Evolutionary conservation across 2,888 invertebrate species (phyloP).

Genomic region (Perizoma flavofasciatum): DNA sequence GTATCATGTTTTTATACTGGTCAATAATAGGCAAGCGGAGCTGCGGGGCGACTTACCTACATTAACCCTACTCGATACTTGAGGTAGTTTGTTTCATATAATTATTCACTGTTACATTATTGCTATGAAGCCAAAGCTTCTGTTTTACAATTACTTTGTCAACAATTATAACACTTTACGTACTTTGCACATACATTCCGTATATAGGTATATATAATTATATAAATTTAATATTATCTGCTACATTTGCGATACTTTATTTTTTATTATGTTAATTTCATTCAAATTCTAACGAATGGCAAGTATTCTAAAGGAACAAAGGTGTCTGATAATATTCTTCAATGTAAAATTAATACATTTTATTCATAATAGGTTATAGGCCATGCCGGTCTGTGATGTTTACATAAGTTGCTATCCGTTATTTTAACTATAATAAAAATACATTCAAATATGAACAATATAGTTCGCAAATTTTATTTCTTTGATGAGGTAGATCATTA

Average conservation of each 20-base stretch:
- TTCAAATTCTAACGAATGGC: constrained; percentile 32
- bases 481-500: constrained; percentile 77
- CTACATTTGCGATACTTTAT: constrained; percentile 24
- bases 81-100: constrained; percentile 80
- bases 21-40: constrained; percentile 32
- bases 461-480: constrained; percentile 12
- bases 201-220: constrained; percentile 31
- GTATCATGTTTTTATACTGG: constrained; percentile 46
- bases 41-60: constrained; percentile 54
- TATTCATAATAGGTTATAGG: constrained; percentile 57
- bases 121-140: constrained; percentile 72
- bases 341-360: constrained; percentile 35
- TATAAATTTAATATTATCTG: constrained; percentile 31
- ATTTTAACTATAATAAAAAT: constrained; percentile 26
- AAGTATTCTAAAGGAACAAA: constrained; percentile 35
- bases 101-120: constrained; percentile 67
- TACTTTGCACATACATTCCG: constrained; percentile 51
- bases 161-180: constrained; percentile 68
- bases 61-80: constrained; percentile 71
- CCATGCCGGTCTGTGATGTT: constrained; percentile 56
- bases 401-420: constrained; percentile 41
- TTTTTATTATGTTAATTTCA: constrained; percentile 27
- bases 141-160: constrained; percentile 65
- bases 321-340: constrained; percentile 28
- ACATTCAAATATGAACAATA: constrained; percentile 35